Evolutionary conservation across 2,888 invertebrate genomes (phyloP), one percentile per base, ranked within the genome.

Genomic region (Stramonita haemastoma): DNA sequence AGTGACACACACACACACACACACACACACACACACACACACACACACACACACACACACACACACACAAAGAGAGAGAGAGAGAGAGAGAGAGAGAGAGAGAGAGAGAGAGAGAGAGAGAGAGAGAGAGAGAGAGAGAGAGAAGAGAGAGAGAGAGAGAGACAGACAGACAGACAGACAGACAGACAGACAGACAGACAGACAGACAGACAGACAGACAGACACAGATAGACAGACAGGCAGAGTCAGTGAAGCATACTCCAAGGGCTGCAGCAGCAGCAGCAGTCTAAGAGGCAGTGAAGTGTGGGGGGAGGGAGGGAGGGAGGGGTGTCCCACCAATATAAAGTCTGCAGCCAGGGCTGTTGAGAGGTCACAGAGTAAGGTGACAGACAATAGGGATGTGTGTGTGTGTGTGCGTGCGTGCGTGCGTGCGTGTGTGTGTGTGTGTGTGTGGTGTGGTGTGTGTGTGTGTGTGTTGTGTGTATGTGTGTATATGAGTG

Each of bases 1-100:
- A n/a, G n/a, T 6, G 6, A 73, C 73, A 73, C 19, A 73, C 73
- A 73, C 19, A n/a, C 73, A n/a, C 19, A 73, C 73, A n/a, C 19
- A 73, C 73, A 73, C 73, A 73, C 73, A 73, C 73, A 73, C 73
- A 73, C 73, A 73, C 73, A 73, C 73, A 73, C 73, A 29, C 79
- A 81, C 81, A 36, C 81, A 81, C 13, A 5, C 81, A 19, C 81
- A 79, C 29, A 32, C 29, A 79, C 79, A 79, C 29, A 79, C 13
- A 79, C 79, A 79, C 6, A 29, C 79, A 79, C n/a, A 17, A 81
- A 17, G 46, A 46, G 46, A 46, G 46, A n/a, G 46, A 46, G 46
- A 46, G 46, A 8, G 46, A 46, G 46, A 46, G 46, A 46, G 46
- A 46, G 46, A 46, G 46, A 8, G 46, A 46, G 46, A 46, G 46